A percentile compares a stretch with the other conserved stretches of the same genome.
Evolutionary conservation across 2,797 vertebrate genomes (phyloP).

Genomic region (Pangasius larnaudii): DNA sequence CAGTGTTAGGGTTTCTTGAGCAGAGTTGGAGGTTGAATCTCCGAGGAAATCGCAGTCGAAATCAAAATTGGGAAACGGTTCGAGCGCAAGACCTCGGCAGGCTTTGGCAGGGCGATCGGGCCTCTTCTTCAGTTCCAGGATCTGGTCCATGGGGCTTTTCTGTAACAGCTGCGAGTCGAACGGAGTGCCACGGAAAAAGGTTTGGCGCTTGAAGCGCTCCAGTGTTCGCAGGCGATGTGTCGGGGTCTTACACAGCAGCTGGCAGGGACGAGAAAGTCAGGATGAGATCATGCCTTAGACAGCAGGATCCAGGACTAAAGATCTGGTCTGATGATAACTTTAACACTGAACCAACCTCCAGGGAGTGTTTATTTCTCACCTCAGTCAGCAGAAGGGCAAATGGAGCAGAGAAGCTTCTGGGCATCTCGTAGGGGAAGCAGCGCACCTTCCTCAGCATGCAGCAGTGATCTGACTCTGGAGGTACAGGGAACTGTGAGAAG

Average conservation of each 20-base stretch:
- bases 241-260: slow-evolving; percentile 88
- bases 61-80: slow-evolving; percentile 83
- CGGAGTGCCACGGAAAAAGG: slow-evolving; percentile 81
- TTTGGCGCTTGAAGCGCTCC: slow-evolving; percentile 82
- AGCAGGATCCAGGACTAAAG: background rate
- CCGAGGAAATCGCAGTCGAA: slow-evolving; percentile 83
- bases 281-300: background rate
- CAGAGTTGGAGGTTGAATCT: slow-evolving; percentile 66
- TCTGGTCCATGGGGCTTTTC: slow-evolving; percentile 79
- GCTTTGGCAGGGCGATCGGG: slow-evolving; percentile 67
- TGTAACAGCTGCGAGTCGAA: slow-evolving; percentile 87
- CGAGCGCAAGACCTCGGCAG: slow-evolving; percentile 62
- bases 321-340: background rate
- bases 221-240: slow-evolving; percentile 79
- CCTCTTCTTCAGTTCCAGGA: slow-evolving; percentile 70
- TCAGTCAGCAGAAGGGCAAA: slow-evolving; percentile 82
- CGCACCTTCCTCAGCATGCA: slow-evolving; percentile 83
- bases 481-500: slow-evolving; percentile 81
- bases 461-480: slow-evolving; percentile 80
- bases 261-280: background rate
- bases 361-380: slow-evolving; percentile 70
- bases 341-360: background rate
- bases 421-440: slow-evolving; percentile 72
- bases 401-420: slow-evolving; percentile 71
- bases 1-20: slow-evolving; percentile 43